Evolutionary conservation across 2,113 vertebrate species (phyloP), one percentile per base, ranked within the genome.

Genomic region (Sylvilagus bachmani): DNA sequence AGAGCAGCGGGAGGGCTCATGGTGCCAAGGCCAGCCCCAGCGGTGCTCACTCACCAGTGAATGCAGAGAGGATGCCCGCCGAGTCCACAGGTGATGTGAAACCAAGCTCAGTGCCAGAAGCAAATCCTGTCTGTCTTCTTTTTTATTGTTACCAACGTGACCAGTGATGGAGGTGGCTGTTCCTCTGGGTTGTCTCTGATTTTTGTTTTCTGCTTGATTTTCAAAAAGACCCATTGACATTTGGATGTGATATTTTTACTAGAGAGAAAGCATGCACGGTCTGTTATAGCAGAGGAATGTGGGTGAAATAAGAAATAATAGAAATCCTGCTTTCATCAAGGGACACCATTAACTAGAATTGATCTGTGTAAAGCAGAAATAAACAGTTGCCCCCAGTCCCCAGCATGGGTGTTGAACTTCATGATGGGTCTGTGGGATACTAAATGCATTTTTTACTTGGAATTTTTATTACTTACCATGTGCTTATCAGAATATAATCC

Each of bases 171-270:
- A 2, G n/a, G 13, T 44, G 70, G 27, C 22, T 36, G 17, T 95
- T 96, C n/a, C 53, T 89, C 3, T 91, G 53, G 24, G 12, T 83
- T 66, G 78, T 78, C 66, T 95, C 87, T 78, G 33, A 82, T 44
- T 70, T n/a, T 19, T 38, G 74, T 70, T 58, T 64, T 44, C 16
- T 86, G 58, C 89, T 71, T 89, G 62, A 74, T 78, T 95, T 89
- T 84, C 17, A 8, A 21, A 31, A 90, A 73, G 71, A 88, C 53
- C 58, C 44, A 22, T 36, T 83, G 62, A 44, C 14, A 27, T 91
- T 93, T 89, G 66, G 38, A 70, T 79, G 25, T 86, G 78, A 3
- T 89, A 4, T 93, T 92, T 93, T 92, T 92, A 85, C 29, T 86
- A 81, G 21, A 33, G n/a, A 87, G 27, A 25, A 33, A 83, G 38